Conservation (phyloP, 2,113 vertebrate species). For the Corythornis madagascariensis region DNA sequence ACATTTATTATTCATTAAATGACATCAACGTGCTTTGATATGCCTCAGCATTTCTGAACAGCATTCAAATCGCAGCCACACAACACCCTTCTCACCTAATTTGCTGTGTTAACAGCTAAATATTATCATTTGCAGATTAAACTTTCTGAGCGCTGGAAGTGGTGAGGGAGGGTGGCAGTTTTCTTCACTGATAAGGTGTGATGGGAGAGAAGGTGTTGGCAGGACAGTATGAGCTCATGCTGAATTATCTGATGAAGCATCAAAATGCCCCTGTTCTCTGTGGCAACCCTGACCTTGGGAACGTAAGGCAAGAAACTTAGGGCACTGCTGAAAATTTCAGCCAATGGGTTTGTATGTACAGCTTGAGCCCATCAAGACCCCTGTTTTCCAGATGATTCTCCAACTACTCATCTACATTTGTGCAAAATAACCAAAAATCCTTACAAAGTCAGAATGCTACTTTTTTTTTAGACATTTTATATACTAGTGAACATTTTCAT, state of each 20-base stretch:
- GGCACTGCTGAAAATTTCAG: background rate
- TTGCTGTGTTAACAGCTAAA: background rate
- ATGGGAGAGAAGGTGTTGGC: background rate
- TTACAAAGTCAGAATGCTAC: background rate
- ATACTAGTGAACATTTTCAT: background rate
- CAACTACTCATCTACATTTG: background rate
- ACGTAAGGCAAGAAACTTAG: background rate
- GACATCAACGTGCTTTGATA: background rate
- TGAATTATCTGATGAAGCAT: background rate
- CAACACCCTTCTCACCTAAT: background rate
- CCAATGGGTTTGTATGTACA: background rate
- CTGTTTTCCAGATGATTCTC: background rate
- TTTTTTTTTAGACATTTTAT: background rate
- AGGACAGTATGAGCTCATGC: background rate
- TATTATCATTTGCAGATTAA: background rate
- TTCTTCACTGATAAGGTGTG: background rate
- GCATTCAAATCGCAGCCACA: background rate
- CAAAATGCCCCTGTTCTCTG: background rate
- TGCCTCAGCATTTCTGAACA: background rate
- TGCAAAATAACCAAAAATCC: background rate
- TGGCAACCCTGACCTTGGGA: background rate
- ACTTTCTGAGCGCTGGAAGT: background rate
- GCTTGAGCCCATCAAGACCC: background rate
- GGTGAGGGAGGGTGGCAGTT: background rate
- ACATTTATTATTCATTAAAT: constrained; percentile 59